These are phyloP conservation scores for Spinibarbus caldwelli DNA, from an alignment of 2,797 vertebrate genomes.

Conservation along the genomic window DNA sequence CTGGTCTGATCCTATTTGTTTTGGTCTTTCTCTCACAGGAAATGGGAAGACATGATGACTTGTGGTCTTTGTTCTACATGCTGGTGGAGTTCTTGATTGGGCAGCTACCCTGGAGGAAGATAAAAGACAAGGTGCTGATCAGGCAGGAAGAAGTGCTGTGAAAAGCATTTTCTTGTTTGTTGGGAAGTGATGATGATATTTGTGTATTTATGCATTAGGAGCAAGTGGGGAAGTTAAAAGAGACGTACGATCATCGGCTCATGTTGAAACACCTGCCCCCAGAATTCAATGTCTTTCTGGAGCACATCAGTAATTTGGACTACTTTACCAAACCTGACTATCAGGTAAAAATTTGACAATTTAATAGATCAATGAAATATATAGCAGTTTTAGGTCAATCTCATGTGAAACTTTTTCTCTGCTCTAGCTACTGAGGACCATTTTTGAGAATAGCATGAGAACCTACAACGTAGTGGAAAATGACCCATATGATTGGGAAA, in stretches of 20 bases:
- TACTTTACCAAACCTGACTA: constrained; percentile 99
- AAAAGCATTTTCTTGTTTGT: constrained; percentile 16
- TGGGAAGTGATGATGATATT: constrained; percentile 23
- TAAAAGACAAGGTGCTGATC: constrained; percentile 90
- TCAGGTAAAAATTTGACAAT: constrained; percentile 80
- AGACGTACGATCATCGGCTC: constrained; percentile 93
- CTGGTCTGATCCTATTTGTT: constrained; percentile 9
- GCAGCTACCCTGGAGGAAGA: constrained; percentile 98
- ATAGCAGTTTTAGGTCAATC: background rate
- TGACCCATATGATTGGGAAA: constrained; percentile 98
- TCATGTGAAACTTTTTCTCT: constrained; percentile 9
- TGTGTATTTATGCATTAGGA: constrained; percentile 78
- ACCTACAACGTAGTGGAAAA: constrained; percentile 93
- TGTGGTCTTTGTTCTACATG: constrained; percentile 99
- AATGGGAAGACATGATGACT: constrained; percentile 98
- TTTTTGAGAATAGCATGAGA: constrained; percentile 98
- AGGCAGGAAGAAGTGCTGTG: background rate
- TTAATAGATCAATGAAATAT: background rate
- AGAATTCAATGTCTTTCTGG: constrained; percentile 92
- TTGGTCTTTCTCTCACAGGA: constrained; percentile 78
- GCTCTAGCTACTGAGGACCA: constrained; percentile 91
- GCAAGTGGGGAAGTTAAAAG: constrained; percentile 97
- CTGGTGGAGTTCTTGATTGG: constrained; percentile 97
- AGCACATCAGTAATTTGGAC: constrained; percentile 93
- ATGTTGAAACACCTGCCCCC: constrained; percentile 98